These are phyloP conservation scores for Taxidea taxus DNA, from an alignment of 2,113 vertebrate species.

Conservation along the genomic window DNA sequence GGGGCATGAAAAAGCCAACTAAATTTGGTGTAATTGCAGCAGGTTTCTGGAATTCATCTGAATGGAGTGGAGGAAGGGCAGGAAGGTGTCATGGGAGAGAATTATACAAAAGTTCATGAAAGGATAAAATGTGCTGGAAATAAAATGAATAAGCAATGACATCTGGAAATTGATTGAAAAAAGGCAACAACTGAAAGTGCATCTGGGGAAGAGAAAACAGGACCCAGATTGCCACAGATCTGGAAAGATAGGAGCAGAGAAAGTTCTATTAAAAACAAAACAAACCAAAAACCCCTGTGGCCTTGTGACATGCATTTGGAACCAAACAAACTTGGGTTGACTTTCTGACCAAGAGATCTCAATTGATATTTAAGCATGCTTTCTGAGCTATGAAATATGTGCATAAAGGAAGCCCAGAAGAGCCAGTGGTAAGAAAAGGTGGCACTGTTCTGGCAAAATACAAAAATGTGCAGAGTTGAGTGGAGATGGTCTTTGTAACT, in stretches of 20 bases:
- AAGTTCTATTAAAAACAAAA: constrained; percentile 1
- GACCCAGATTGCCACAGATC: constrained; percentile 62
- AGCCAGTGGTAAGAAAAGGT: constrained; percentile 24
- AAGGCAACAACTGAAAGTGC: constrained; percentile 73
- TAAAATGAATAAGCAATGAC: constrained; percentile 70
- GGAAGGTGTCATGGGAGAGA: constrained; percentile 14
- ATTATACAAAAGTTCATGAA: constrained; percentile 69
- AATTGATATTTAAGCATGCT: constrained; percentile 9
- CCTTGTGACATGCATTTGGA: constrained; percentile 12
- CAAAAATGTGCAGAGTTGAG: background rate
- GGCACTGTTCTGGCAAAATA: background rate
- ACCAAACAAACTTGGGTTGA: background rate
- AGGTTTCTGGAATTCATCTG: constrained; percentile 72
- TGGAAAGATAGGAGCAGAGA: constrained; percentile 69
- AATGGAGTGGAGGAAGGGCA: background rate
- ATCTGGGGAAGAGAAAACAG: constrained; percentile 68
- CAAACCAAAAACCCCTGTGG: constrained; percentile 27
- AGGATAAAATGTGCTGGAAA: constrained; percentile 70
- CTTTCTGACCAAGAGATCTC: constrained; percentile 51
- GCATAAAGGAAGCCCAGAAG: background rate
- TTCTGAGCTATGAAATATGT: constrained; percentile 14
- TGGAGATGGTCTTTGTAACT: background rate
- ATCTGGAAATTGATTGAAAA: constrained; percentile 80
- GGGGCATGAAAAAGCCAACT: constrained; percentile 67
- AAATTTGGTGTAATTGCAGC: constrained; percentile 63